Percentiles rank a stretch among this genome's conserved stretches.
Evolutionary conservation across 2,888 invertebrate genomes (phyloP).

Genomic region (Amiota minor): DNA sequence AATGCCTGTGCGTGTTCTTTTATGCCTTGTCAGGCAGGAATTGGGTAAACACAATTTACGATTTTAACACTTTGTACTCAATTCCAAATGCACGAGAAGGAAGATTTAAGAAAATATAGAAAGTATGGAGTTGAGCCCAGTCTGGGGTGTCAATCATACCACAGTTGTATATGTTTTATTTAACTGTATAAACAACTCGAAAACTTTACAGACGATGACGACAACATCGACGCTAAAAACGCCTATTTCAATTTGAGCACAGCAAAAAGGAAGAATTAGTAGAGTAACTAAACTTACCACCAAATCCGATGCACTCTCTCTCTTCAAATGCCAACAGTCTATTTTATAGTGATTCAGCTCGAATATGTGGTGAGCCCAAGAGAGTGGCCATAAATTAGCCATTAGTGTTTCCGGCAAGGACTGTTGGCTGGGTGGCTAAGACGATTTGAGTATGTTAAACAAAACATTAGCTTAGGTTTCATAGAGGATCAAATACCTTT

Average conservation of each 20-base stretch:
- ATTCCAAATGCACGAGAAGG: not conserved
- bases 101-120: not conserved
- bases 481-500: no score
- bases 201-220: constrained; percentile 58
- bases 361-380: constrained; percentile 47
- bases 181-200: constrained; percentile 60
- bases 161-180: constrained; percentile 26
- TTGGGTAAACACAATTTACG: constrained; percentile 58
- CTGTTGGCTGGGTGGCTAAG: constrained; percentile 2
- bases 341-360: constrained; percentile 24
- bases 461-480: no score
- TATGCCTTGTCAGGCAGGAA: constrained; percentile 37
- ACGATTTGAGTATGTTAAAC: constrained; percentile 23
- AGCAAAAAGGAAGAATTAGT: constrained; percentile 46
- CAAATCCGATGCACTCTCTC: constrained; percentile 12
- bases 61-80: constrained; percentile 40
- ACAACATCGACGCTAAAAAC: constrained; percentile 33
- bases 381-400: constrained; percentile 69
- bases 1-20: constrained; percentile 48
- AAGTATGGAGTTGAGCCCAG: not conserved
- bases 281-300: constrained; percentile 37
- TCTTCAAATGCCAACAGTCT: constrained; percentile 2
- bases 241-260: constrained; percentile 66
- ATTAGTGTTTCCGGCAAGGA: constrained; percentile 59
- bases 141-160: not conserved